Conservation (phyloP, 2,797 vertebrate genomes). For the Microcaecilia unicolor region DNA sequence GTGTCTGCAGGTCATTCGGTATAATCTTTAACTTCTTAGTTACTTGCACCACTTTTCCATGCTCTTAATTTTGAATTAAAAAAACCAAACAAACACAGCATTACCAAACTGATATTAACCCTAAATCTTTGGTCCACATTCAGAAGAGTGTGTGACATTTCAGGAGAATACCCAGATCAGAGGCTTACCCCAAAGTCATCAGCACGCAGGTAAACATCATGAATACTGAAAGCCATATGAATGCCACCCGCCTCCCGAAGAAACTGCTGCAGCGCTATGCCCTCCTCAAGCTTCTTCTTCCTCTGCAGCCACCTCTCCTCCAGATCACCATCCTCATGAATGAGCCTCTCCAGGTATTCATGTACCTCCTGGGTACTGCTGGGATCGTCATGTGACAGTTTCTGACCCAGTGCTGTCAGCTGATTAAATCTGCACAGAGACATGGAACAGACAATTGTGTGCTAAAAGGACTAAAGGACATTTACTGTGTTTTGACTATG, state of each 20-base stretch:
- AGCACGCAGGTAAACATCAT: conserved; percentile 61
- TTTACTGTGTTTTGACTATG: too few species aligned
- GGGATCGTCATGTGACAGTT: conserved; percentile 26
- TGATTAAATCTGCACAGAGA: conserved; percentile 29
- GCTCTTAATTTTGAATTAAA: too few species aligned
- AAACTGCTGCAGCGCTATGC: conserved; percentile 66
- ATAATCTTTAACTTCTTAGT: too few species aligned
- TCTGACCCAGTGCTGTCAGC: conserved; percentile 37
- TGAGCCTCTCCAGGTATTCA: conserved; percentile 43
- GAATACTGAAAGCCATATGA: conserved; percentile 61
- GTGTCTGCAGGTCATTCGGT: too few species aligned
- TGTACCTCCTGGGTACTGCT: conserved; percentile 35
- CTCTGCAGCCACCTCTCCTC: conserved; percentile 54
- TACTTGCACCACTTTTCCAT: too few species aligned
- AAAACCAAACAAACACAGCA: too few species aligned
- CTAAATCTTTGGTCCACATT: background rate
- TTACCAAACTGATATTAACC: too few species aligned
- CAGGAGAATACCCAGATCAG: background rate
- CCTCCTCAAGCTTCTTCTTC: conserved; percentile 49
- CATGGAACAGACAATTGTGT: too few species aligned
- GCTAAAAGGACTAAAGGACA: too few species aligned
- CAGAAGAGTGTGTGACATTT: background rate
- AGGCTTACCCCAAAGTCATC: conserved; percentile 62
- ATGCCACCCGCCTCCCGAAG: conserved; percentile 66
- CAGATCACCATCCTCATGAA: conserved; percentile 44